Conservation (phyloP, 2,797 vertebrate genomes). For the Sternotherus odoratus region DNA sequence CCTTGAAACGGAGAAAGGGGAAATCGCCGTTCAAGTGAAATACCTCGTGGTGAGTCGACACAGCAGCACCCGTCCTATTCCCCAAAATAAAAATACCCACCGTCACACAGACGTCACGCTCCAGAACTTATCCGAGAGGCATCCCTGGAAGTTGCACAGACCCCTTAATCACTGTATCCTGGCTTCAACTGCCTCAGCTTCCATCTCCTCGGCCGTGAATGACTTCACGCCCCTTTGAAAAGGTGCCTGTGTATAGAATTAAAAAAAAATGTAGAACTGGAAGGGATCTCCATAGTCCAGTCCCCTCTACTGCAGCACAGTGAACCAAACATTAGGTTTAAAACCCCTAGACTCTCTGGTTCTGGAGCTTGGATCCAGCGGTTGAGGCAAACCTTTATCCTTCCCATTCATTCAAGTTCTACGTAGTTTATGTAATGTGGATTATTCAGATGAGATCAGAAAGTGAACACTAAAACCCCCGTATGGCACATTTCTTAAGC, state of each 20-base stretch:
- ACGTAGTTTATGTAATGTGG: not conserved
- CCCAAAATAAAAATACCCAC: not conserved
- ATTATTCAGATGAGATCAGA: not conserved
- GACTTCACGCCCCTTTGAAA: not conserved
- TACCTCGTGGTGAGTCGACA: slow-evolving; percentile 83
- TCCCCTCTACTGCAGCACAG: not conserved
- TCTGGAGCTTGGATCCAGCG: not conserved
- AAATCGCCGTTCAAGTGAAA: slow-evolving; percentile 79
- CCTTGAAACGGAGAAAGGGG: slow-evolving; percentile 83
- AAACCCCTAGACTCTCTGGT: not conserved
- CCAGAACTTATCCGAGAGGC: too few relatives aligned
- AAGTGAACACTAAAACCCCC: not conserved
- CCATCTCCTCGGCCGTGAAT: not conserved
- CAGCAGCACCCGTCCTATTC: too few relatives aligned
- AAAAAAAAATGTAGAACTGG: not conserved
- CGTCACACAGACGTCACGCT: rapidly evolving
- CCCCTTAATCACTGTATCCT: not conserved
- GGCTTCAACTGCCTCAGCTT: not conserved
- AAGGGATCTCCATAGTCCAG: not conserved
- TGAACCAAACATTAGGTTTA: not conserved
- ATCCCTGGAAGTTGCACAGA: not conserved
- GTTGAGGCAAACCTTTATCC: not conserved
- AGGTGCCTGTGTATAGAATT: not conserved
- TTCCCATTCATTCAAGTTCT: not conserved
- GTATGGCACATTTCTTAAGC: not conserved